Conservation (phyloP, 1,140 invertebrate species). For the Caenorhabditis tropicalis region DNA sequence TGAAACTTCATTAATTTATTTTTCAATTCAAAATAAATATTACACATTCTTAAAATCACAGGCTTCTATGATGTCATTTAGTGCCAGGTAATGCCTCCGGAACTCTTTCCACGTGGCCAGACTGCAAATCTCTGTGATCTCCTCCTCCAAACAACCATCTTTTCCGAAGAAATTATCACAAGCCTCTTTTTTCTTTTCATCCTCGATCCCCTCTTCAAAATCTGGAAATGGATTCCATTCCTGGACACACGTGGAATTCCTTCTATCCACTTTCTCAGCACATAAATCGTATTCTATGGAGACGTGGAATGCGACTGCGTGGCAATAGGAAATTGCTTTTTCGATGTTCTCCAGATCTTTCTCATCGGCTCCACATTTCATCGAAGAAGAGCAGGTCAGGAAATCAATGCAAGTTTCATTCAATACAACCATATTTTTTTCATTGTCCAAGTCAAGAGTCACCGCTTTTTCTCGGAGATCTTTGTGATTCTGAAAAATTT, state of each 20-base stretch:
- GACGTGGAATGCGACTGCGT: background rate
- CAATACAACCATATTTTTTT: background rate
- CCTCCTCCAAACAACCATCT: background rate
- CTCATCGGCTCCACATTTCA: background rate
- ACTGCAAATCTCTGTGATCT: background rate
- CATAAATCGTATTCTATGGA: background rate
- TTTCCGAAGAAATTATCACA: background rate
- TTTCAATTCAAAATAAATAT: too few relatives aligned
- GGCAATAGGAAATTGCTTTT: background rate
- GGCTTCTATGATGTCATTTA: background rate
- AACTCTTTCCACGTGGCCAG: background rate
- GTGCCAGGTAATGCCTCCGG: background rate
- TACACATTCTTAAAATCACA: constrained; percentile 1
- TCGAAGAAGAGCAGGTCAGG: background rate
- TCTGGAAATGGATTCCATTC: constrained; percentile 10
- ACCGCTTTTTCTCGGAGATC: background rate
- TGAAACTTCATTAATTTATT: too few relatives aligned
- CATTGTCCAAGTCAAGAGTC: background rate
- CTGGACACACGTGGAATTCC: background rate
- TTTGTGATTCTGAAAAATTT: background rate
- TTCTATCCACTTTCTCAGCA: background rate
- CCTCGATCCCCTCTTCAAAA: background rate
- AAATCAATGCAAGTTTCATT: background rate
- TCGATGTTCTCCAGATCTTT: background rate
- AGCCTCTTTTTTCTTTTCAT: background rate